Base-by-base conservation (phyloP, 2,797 vertebrate species). In the Danio choprae region DNA sequence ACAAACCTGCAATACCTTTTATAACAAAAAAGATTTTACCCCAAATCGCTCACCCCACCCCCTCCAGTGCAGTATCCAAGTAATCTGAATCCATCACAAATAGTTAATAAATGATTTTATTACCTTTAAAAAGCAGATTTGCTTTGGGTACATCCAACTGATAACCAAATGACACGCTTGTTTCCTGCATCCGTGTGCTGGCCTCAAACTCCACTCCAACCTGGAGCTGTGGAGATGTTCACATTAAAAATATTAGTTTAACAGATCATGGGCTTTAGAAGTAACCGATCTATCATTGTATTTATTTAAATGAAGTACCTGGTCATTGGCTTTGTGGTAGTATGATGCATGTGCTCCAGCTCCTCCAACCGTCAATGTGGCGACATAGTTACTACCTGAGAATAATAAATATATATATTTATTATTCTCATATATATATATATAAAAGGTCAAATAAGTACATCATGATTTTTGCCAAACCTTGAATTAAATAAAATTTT, bases 71-170 rank as follows among this genome's bases (percentile, higher is more conserved):
- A 36, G 48, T 48, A 4, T 16, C 13, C 13, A 36, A 16, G 22
- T 12, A 29, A 58, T 29, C 58, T 5, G 12, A 43, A 71, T 55
- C 6, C 20, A 22, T 29, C 12, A 15, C 7, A n/a, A n/a, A n/a
- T n/a, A n/a, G n/a, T n/a, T n/a, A n/a, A n/a, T n/a, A 41, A 41
- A 7, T 9, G 12, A 5, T 55, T 55, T 58, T 22, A 55, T 77
- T 92, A 97, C 96, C 96, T 96, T 95, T 96, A 88, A 97, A 98
- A 8, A 96, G 93, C 68, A 97, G 89, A 87, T 97, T 96, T 71
- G 96, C 95, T 91, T 96, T 96, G 44, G 96, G 95, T 58, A 98
- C 85, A 82, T 98, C 96, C 87, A 98, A 79, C 91, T 97, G 96
- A 87, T 97, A 97, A 51, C 95, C 96, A 0, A 98, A 94, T 2